Percentiles rank a stretch among this genome's conserved stretches.
phyloP scores from a whole-genome alignment of 2,888 invertebrate species.

The Netelia virgata region DNA sequence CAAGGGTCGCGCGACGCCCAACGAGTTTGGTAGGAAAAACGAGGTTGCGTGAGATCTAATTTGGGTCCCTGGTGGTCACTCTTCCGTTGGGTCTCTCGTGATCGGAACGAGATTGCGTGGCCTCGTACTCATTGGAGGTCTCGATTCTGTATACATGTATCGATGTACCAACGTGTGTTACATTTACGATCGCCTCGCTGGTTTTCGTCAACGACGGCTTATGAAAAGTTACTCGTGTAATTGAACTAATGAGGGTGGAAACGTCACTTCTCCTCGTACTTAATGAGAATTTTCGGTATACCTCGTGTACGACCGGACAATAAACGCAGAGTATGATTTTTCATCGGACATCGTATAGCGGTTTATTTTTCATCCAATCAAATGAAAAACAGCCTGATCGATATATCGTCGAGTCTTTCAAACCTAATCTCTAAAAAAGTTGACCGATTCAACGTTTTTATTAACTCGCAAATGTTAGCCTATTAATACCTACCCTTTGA shows the following conservation, averaged over 20 bases:
- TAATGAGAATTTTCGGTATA: slow-evolving; percentile 36
- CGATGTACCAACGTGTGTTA: background rate
- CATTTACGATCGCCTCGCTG: slow-evolving; percentile 10
- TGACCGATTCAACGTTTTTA: too few species aligned
- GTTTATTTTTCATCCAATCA: background rate
- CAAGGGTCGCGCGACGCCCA: slow-evolving; percentile 17
- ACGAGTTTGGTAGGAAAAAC: slow-evolving; percentile 40
- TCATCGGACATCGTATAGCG: background rate
- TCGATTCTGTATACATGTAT: background rate
- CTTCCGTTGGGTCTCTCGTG: slow-evolving; percentile 14
- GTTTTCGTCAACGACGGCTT: background rate
- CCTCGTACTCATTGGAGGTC: slow-evolving; percentile 12
- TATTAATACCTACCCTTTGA: too few species aligned
- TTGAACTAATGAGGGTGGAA: slow-evolving; percentile 37
- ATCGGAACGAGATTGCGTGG: slow-evolving; percentile 47
- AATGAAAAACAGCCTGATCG: too few species aligned
- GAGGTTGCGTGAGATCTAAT: slow-evolving; percentile 50
- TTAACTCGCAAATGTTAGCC: too few species aligned
- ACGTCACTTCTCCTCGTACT: background rate
- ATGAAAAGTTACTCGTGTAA: slow-evolving; percentile 38
- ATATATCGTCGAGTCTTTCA: too few species aligned
- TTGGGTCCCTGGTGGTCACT: slow-evolving; percentile 35
- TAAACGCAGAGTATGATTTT: background rate
- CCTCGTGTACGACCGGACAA: background rate
- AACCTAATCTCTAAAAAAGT: too few species aligned